Base-by-base conservation (phyloP, 2,797 vertebrate genomes). In the Enteromius afrohamiltoni region DNA sequence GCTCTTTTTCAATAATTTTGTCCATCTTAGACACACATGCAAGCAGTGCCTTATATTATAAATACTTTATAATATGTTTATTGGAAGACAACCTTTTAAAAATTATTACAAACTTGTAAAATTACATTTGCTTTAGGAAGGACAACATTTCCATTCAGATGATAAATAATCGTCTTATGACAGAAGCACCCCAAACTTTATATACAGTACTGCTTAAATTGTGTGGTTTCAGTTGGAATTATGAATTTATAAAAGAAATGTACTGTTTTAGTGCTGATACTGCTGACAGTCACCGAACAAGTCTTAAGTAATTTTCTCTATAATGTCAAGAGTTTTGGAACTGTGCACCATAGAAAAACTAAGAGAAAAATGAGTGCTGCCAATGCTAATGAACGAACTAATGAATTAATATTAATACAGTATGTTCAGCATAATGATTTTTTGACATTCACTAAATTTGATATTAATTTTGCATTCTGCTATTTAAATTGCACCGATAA, bases 81-180 rank as follows among this genome's bases (percentile, higher is more conserved):
- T 70, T 70, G n/a, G 3, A n/a, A 69, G n/a, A 3, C 26, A 29
- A 3, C 11, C 49, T 37, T 40, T 75, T 75, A 6, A 14, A 3
- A 55, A 37, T 74, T 74, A 13, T 23, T 70, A 47, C 40, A 71
- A 71, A 16, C 68, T 45, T 73, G 26, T 73, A 49, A 73, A 51
- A 55, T 37, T 0, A 9, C 16, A 40, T 58, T 76, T 40, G 21
- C 31, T 13, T 4, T 21, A 76, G 29, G 29, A 55, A 53, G 31
- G 31, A 58, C 13, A 21, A 23, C 51, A 9, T 75, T 40, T 23
- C n/a, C 11, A 9, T 40, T 34, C 1, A 7, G 19, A 75, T 37
- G 26, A 17, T 53, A n/a, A 58, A 3, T 16, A 16, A 16, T 62
- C 16, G 29, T 16, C 6, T 29, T 62, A 3, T 29, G 16, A 58